Evolutionary conservation across 1,140 invertebrate species (phyloP), one percentile per base, ranked within the genome.

Genomic region (Drosophila mauritiana): DNA sequence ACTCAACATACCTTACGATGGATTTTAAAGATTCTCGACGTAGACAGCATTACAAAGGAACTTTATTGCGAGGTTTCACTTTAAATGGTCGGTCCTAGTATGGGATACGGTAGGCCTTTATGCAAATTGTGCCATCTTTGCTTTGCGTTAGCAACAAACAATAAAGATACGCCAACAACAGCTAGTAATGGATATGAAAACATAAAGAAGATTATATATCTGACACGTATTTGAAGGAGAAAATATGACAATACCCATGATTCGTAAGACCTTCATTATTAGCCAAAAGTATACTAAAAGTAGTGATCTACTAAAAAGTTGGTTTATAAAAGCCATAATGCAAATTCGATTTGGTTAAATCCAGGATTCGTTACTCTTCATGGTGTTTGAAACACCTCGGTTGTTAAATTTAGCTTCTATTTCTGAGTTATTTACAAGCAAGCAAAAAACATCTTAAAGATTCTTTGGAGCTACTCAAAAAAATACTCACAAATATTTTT

Each of bases 21-120:
- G 15, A 6, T 10, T 22, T 51, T 72, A 13, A 37, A 57, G 40
- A 72, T 72, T 58, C 67, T 43, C 20, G 34, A 20, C 27, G 31
- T n/a, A 42, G 8, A 31, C 11, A 11, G 1, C 54, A 59, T 73
- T 34, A 59, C 36, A 39, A 52, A 39, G 10, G 13, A 25, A 36
- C 20, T 75, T 75, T 74, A 74, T 75, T 55, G 40, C 25, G 12
- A 25, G 34, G 37, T 7, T 27, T 12, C 11, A 31, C 8, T 13
- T 39, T 69, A 69, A 34, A 58, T 2, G 10, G 56, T 25, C 0
- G n/a, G 25, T 12, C 77, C 77, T 43, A 80, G 17, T 22, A 76
- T 63, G 34, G 77, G 77, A 13, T 54, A 52, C 1, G 27, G 31
- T 0, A 54, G 3, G 0, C 25, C 0, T 11, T 48, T 67, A 8